Evolutionary conservation across 2,797 vertebrate species (phyloP), one percentile per base, ranked within the genome.

Genomic region (Hydrocynus forskahlii): DNA sequence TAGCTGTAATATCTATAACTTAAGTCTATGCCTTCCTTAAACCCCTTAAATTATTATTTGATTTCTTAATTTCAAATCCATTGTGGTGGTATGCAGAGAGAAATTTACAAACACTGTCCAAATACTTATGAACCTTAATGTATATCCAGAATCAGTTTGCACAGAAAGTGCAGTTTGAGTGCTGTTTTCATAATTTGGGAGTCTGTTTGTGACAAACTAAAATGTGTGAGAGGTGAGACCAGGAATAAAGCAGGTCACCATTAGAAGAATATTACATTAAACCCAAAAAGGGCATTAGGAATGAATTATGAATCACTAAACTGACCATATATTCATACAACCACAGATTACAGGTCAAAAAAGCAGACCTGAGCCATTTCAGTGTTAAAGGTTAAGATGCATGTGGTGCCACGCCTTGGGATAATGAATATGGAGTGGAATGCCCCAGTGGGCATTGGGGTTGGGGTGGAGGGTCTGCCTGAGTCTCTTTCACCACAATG

Each of bases 401-500:
- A 78, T 75, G 66, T 81, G 86, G 70, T 78, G 79, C 86, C 86
- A 89, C 88, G 85, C 85, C 84, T 85, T 80, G 62, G 57, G 60
- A 71, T 85, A 67, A 81, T 84, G 68, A 85, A 75, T 48, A 82
- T 63, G 72, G 25, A 63, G 81, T 88, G 84, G 89, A 92, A 92
- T 91, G 91, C 64, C 79, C 91, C 87, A 5, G 62, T 88, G 35
- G 81, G 89, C 87, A 86, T 85, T 66, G 83, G 83, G 86, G 75
- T 38, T 82, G 86, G 86, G 82, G 87, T 83, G 38, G 82, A 87
- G 82, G 48, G 57, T 83, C 89, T 87, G 87, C 90, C 91, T 91
- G 82, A 52, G 89, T 92, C 90, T 91, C 87, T 89, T 92, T 92
- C 85, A 89, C 81, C 87, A 88, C 82, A 87, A 86, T 85, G 89